Conservation (phyloP, 2,888 invertebrate genomes). For the Ochlodes sylvanus region DNA sequence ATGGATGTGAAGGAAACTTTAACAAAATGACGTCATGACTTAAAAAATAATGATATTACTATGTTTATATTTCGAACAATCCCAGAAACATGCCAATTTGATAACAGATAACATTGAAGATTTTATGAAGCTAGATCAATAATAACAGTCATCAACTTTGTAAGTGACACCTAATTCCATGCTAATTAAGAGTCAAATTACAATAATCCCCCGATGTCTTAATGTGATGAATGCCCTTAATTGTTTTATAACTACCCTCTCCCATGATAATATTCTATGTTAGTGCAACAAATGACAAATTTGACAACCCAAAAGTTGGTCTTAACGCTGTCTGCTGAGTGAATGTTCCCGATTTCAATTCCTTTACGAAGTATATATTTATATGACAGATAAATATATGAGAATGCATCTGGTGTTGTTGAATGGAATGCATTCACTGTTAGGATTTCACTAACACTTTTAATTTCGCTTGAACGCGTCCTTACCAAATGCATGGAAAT, state of each 20-base stretch:
- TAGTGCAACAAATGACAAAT: conserved; percentile 42
- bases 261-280: conserved; percentile 9
- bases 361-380: not conserved
- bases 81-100: conserved; percentile 10
- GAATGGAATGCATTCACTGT: too few species aligned
- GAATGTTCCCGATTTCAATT: not conserved
- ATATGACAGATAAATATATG: not conserved
- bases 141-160: conserved; percentile 9
- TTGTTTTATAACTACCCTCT: conserved; percentile 4
- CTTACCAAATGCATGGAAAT: too few species aligned
- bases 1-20: not conserved
- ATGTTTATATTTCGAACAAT: not conserved
- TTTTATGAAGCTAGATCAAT: not conserved
- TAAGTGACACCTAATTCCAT: conserved; percentile 17
- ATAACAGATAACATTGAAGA: not conserved
- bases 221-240: not conserved
- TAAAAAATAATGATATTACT: not conserved
- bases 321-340: not conserved
- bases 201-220: not conserved
- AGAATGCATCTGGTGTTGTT: not conserved
- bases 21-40: not conserved
- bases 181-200: conserved; percentile 16
- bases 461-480: too few species aligned
- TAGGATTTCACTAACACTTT: too few species aligned
- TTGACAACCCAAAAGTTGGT: not conserved